Percentiles rank a stretch among this genome's conserved stretches.
Evolutionary conservation across 2,113 vertebrate species (phyloP).

Genomic region (Oncorhynchus mykiss): DNA sequence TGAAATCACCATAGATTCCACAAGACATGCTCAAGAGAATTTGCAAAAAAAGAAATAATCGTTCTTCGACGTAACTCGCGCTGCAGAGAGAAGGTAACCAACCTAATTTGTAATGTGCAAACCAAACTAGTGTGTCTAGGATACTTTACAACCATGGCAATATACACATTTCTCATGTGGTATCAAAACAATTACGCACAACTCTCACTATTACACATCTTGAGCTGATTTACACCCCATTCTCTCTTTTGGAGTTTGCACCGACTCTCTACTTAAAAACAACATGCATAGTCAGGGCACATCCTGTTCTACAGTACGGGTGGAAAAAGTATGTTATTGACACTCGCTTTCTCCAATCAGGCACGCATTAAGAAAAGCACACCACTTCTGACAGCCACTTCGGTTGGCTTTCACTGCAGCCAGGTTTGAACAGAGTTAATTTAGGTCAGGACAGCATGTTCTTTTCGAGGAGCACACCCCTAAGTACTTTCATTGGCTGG

Average conservation of each 20-base stretch:
- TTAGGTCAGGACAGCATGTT: conserved; percentile 70
- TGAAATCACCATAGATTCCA: too few species aligned
- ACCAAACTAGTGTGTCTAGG: too few species aligned
- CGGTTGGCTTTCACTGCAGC: conserved; percentile 32
- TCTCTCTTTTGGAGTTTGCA: neutral
- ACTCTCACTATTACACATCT: neutral
- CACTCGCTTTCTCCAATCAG: conserved; percentile 67
- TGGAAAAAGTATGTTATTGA: conserved; percentile 54
- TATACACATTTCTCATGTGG: neutral
- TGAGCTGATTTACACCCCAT: conserved; percentile 3
- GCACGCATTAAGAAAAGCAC: conserved; percentile 63
- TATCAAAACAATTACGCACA: neutral
- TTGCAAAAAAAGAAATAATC: too few species aligned
- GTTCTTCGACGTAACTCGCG: too few species aligned
- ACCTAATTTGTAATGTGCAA: too few species aligned
- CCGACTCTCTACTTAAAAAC: too few species aligned
- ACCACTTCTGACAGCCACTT: conserved; percentile 72
- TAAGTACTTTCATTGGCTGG: conserved; percentile 70
- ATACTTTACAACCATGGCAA: neutral
- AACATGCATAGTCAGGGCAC: too few species aligned
- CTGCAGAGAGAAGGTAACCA: too few species aligned
- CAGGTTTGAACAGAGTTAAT: conserved; percentile 52
- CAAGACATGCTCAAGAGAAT: too few species aligned
- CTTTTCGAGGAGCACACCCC: conserved; percentile 69
- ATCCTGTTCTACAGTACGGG: too few species aligned